phyloP scores from a whole-genome alignment of 1,140 invertebrate genomes.

The Tetragnatha versicolor region DNA sequence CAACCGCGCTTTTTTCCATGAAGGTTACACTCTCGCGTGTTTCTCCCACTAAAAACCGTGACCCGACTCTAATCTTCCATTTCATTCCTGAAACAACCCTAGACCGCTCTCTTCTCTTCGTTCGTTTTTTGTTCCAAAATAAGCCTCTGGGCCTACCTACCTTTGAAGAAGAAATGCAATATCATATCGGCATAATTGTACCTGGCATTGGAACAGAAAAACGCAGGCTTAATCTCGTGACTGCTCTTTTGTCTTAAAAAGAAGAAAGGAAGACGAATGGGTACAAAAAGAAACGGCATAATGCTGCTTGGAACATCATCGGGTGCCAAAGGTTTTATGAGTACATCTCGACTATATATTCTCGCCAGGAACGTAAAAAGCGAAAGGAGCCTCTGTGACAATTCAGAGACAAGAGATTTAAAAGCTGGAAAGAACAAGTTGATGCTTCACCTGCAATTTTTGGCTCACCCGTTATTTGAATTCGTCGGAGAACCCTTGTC shows the following conservation, averaged over 20 bases:
- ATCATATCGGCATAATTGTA: background rate
- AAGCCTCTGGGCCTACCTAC: background rate
- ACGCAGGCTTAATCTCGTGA: background rate
- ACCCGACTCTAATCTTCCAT: background rate
- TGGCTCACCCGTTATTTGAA: too few relatives aligned
- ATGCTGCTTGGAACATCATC: background rate
- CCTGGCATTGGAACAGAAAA: background rate
- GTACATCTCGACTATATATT: background rate
- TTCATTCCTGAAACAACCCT: background rate
- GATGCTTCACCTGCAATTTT: too few relatives aligned
- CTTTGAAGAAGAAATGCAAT: background rate
- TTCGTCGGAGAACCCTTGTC: too few relatives aligned
- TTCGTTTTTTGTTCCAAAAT: background rate
- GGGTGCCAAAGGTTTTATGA: constrained; percentile 12
- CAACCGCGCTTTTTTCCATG: too few relatives aligned
- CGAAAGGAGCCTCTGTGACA: too few relatives aligned
- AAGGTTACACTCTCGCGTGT: too few relatives aligned
- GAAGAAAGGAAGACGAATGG: background rate
- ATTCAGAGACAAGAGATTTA: background rate
- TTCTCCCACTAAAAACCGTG: too few relatives aligned
- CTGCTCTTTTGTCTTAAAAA: background rate
- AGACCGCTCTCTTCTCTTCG: too few relatives aligned
- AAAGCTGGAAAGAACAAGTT: too few relatives aligned
- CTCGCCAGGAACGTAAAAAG: too few relatives aligned
- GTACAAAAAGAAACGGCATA: background rate